Percentiles rank a stretch among this genome's conserved stretches.
These are phyloP conservation scores for Zaprionus capensis DNA, from an alignment of 1,140 invertebrate species.

Conservation along the genomic window DNA sequence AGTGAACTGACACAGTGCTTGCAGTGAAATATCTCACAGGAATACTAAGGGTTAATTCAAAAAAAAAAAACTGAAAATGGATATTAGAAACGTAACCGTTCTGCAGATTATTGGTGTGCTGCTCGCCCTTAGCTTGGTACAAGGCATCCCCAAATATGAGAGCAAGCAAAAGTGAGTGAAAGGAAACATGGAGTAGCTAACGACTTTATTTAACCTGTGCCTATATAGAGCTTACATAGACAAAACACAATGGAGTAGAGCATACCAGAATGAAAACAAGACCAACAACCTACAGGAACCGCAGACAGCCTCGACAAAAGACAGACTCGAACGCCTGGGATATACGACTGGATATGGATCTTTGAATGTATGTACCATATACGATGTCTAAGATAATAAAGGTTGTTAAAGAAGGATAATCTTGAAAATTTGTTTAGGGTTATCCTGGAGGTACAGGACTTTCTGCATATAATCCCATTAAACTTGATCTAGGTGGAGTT, in stretches of 20 bases:
- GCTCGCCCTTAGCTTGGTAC: slow-evolving; percentile 35
- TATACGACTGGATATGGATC: slow-evolving; percentile 81
- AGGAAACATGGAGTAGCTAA: neutral
- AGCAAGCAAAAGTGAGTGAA: slow-evolving; percentile 65
- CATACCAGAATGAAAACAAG: slow-evolving; percentile 72
- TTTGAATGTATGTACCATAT: slow-evolving; percentile 67
- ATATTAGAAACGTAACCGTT: slow-evolving; percentile 33
- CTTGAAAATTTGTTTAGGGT: slow-evolving; percentile 41
- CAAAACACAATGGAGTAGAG: slow-evolving; percentile 63
- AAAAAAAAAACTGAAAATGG: slow-evolving; percentile 33
- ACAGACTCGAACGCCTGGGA: slow-evolving; percentile 76
- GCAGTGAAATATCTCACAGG: slow-evolving; percentile 5
- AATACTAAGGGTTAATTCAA: neutral
- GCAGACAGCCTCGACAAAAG: slow-evolving; percentile 68
- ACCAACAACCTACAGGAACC: slow-evolving; percentile 62
- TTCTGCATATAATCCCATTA: slow-evolving; percentile 88
- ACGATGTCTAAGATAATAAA: neutral
- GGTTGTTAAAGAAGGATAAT: neutral
- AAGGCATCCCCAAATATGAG: slow-evolving; percentile 71
- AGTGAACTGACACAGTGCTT: slow-evolving; percentile 12
- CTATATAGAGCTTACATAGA: slow-evolving; percentile 64
- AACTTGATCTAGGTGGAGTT: slow-evolving; percentile 92
- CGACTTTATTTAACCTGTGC: neutral
- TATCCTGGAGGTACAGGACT: slow-evolving; percentile 85
- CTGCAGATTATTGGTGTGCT: slow-evolving; percentile 42